Conservation (phyloP, 2,888 invertebrate species). For the Ametastegia equiseti region DNA sequence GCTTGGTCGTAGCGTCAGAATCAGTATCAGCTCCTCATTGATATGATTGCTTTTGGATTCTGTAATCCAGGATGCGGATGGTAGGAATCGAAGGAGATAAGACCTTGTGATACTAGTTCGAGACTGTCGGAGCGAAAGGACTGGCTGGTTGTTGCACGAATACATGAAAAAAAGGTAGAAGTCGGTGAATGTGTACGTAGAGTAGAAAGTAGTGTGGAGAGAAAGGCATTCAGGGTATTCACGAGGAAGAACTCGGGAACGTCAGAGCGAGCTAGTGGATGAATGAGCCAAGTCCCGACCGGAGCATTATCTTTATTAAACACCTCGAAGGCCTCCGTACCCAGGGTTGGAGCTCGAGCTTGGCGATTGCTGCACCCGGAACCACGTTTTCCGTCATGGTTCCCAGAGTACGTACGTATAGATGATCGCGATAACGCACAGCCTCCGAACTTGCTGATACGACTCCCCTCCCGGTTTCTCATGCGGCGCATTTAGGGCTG, state of each 20-base stretch:
- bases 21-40: too few species aligned
- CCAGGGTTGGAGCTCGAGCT: conserved; percentile 17
- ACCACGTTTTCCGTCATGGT: conserved; percentile 36
- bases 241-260: conserved; percentile 70
- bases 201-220: conserved; percentile 48
- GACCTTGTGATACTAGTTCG: conserved; percentile 37
- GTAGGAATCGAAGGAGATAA: conserved; percentile 19
- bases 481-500: neutral
- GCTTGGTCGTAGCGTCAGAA: too few species aligned
- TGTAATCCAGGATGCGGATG: neutral
- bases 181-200: conserved; percentile 30
- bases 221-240: conserved; percentile 72
- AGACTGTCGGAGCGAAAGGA: conserved; percentile 35
- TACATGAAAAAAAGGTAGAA: conserved; percentile 16
- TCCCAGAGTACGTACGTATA: conserved; percentile 30
- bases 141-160: conserved; percentile 35
- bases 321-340: conserved; percentile 67
- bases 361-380: conserved; percentile 35
- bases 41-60: neutral
- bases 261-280: conserved; percentile 67
- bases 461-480: neutral
- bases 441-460: conserved; percentile 7
- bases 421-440: conserved; percentile 34
- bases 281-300: conserved; percentile 71
- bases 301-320: conserved; percentile 75